Conservation (phyloP, 2,113 vertebrate species). For the Cercopithecus mona region DNA sequence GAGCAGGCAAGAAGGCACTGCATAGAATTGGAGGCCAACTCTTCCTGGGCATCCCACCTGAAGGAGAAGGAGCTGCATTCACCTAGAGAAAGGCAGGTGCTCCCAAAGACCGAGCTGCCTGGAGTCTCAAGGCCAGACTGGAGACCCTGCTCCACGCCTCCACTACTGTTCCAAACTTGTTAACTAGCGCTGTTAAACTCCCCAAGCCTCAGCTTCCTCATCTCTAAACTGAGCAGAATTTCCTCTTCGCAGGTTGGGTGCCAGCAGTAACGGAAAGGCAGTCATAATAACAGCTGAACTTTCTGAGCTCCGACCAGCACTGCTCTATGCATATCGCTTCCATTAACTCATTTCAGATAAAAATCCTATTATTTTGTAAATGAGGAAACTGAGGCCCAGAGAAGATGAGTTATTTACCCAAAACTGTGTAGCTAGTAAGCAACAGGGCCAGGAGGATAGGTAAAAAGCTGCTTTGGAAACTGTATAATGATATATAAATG, state of each 20-base stretch:
- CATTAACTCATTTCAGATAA: not conserved
- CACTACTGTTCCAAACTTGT: not conserved
- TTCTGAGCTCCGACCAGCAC: not conserved
- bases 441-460: not conserved
- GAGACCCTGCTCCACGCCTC: not conserved
- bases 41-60: not conserved
- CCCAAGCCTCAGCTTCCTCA: not conserved
- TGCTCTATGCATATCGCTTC: not conserved
- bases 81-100: not conserved
- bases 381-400: not conserved
- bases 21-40: not conserved
- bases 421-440: not conserved
- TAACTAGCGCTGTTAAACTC: not conserved
- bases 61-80: not conserved
- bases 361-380: not conserved
- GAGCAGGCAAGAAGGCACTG: not conserved
- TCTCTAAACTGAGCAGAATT: not conserved
- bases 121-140: not conserved
- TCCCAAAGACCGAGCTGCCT: not conserved
- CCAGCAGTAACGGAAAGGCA: not conserved
- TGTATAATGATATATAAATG: too few species aligned
- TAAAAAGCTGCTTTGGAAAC: not conserved
- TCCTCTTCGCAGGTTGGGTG: not conserved
- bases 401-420: not conserved
- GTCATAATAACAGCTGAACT: not conserved